Evolutionary conservation across 2,888 invertebrate species (phyloP), one percentile per base, ranked within the genome.

Genomic region (Polietes domitor): DNA sequence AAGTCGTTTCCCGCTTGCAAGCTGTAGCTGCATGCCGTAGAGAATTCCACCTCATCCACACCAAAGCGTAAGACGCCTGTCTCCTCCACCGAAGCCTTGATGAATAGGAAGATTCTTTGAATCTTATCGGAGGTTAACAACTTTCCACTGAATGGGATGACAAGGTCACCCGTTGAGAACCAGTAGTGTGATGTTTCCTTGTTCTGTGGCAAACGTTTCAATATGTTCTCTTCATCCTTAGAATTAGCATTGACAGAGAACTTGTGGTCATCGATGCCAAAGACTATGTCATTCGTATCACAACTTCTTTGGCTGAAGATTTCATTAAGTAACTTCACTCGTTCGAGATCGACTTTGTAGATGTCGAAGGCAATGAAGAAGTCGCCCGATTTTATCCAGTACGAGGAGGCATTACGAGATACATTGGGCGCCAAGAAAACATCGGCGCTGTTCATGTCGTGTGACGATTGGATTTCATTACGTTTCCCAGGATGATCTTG

Each of bases 101-200:
- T 83, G 21, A 91, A 89, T 0, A 83, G 80, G 71, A 91, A 92
- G 0, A 91, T 80, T 12, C 88, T 88, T 41, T 88, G 87, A 6
- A 91, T 86, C 68, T 89, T 90, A 0, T 88, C 89, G 3, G 86
- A 70, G 0, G 86, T 0, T 77, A 91, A 86, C 19, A 82, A 85
- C 53, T 89, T 88, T 47, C 92, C 91, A 24, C 86, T 89, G 65
- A 91, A 91, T 0, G 91, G 90, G 72, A 92, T 87, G 0, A 89
- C 86, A 53, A 91, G 73, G 47, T 90, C 90, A 0, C 90, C 90
- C 19, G 88, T 90, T 24, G 90, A 89, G 77, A 92, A 90, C 92
- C 92, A 91, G 73, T 90, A 91, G n/a, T 92, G 89, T 0, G 91
- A 91, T 78, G 87, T 85, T 3, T 86, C 89, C 47, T 89, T 87